Evolutionary conservation across 2,888 invertebrate genomes (phyloP), one percentile per base, ranked within the genome.

Genomic region (Endomychus coccineus): DNA sequence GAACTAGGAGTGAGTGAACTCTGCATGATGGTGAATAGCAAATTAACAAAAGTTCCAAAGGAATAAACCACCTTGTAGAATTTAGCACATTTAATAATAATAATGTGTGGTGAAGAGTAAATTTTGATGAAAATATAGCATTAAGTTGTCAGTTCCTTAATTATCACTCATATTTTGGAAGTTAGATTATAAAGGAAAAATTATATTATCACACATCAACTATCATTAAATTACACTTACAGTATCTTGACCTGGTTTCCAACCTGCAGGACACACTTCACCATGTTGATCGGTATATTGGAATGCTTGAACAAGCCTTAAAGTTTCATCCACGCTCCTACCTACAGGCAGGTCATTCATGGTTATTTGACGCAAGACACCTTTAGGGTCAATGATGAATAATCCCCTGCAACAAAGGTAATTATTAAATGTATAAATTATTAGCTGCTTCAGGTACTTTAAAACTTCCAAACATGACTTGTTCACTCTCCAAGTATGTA

Each of bases 271-370:
- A 61, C 94, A 95, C 0, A 95, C 94, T 72, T 95, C 94, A 10
- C 92, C 94, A 56, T 90, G 86, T 16, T 80, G 74, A 61, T 91
- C 90, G 0, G 90, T 90, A 55, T 87, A 94, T 63, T 94, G 90
- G 71, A 95, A 94, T 36, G 94, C 94, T 71, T 95, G 94, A 0
- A 95, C 89, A 34, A 95, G 69, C 57, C 95, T 74, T 32, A 95
- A 66, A 1, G 94, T 94, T 71, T 95, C 95, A 67, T 95, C 94
- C 2, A 95, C 94, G 38, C 88, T 90, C 38, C 94, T 73, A 1
- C 90, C 90, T 6, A 91, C 90, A 0, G 94, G 94, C 45, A 95
- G 73, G 71, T 95, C 95, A 66, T 95, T 95, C 90, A 95, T 92
- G 2, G 94, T 95, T 22, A 94, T 92, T 68, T 95, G 94, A 33